Base-by-base conservation (phyloP, 2,113 vertebrate genomes). In the Strix aluco region DNA sequence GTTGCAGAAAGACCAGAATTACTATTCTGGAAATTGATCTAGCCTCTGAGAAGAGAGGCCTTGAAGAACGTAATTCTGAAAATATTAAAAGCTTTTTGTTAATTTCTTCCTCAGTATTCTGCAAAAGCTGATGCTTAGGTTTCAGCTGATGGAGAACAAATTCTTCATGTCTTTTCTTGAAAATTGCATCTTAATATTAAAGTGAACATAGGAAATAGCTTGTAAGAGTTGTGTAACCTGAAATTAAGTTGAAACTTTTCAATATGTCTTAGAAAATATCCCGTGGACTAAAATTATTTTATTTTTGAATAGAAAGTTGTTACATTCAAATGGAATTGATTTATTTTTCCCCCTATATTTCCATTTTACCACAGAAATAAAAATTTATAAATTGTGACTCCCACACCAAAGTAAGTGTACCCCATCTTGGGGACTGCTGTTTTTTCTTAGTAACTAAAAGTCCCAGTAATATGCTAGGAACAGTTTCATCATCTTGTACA, bases 351-450 rank as follows among this genome's bases (percentile, higher is more conserved):
- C 5, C 4, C 5, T n/a, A 1, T n/a, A 42, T 38, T 89, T 80
- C 17, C 13, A n/a, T 67, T 83, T 83, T n/a, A 19, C 11, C 8
- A 38, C 5, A 25, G 13, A 63, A 46, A 44, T 30, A 81, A 49
- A 67, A 32, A 9, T 5, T 2, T 38, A 47, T 38, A 62, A 70
- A 75, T 30, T 75, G 4, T 84, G 13, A 51, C 25, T 73, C 29
- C 13, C 10, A 13, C 20, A 81, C 55, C 12, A 73, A 26, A 8
- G 3, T 22, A 77, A 40, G 2, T 16, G 6, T 21, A 65, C 2
- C 6, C 30, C 3, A 9, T 44, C 14, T 32, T 47, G 10, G 40
- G 2, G 13, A 86, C 6, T 7, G 12, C 1, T 15, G 2, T 10
- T 51, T 93, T 25, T 54, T 22, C 6, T 36, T 34, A 57, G 1